A percentile compares a stretch with the other conserved stretches of the same genome.
Evolutionary conservation across 2,113 vertebrate species (phyloP).

Genomic region (Microcebus jonahi): DNA sequence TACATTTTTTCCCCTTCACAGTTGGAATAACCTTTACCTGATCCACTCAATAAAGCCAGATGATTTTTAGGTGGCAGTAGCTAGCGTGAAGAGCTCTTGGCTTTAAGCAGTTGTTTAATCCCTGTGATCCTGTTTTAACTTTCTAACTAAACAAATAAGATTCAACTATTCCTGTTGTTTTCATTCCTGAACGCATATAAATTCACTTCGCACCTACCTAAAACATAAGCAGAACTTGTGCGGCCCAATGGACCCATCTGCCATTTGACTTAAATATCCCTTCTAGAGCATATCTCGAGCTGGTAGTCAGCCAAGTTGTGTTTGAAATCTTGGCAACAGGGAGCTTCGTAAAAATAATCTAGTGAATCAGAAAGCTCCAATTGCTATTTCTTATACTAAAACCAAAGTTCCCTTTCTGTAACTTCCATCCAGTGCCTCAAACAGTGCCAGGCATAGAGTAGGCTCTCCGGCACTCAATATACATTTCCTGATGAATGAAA

Average conservation of each 20-base stretch:
- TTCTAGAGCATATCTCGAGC: neutral
- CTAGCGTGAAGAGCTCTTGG: neutral
- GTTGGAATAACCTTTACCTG: neutral
- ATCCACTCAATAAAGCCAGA: neutral
- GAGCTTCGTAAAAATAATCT: neutral
- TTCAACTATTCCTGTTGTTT: neutral
- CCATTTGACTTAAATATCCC: neutral
- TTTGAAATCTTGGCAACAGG: neutral
- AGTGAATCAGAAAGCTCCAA: neutral
- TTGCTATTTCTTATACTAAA: neutral
- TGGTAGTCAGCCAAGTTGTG: neutral
- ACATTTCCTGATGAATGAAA: neutral
- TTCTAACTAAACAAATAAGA: neutral
- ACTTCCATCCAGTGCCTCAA: neutral
- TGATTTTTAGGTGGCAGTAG: neutral
- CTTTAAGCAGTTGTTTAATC: neutral
- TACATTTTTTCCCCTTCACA: accelerated
- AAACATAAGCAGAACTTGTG: neutral
- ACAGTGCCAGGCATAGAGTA: neutral
- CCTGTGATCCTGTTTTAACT: neutral
- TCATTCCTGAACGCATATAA: neutral
- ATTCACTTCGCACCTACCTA: neutral
- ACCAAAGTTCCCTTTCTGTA: neutral
- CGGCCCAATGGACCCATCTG: neutral
- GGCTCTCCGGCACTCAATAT: neutral